Percentiles rank a stretch among this genome's conserved stretches.
These are phyloP conservation scores for Drosophila kuntzei DNA, from an alignment of 2,888 invertebrate genomes.

Conservation along the genomic window DNA sequence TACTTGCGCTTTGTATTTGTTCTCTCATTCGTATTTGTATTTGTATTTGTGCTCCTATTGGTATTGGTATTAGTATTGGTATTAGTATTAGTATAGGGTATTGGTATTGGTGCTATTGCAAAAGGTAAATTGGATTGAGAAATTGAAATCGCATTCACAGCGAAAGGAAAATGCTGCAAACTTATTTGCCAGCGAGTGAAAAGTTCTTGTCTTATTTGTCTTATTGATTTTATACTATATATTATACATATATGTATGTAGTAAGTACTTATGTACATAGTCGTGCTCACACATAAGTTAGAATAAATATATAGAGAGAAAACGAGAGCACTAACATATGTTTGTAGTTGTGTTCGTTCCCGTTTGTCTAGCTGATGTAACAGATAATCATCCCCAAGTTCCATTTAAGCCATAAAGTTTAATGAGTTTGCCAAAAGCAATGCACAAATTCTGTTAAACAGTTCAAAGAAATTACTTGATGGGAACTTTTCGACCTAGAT, in stretches of 20 bases:
- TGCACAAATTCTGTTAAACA: slow-evolving; percentile 8
- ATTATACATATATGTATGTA: no score
- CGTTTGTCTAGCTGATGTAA: slow-evolving; percentile 40
- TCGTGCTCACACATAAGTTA: slow-evolving; percentile 8
- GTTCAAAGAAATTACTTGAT: slow-evolving; percentile 7
- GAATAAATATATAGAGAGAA: slow-evolving; percentile 2
- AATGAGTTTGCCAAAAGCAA: slow-evolving; percentile 44
- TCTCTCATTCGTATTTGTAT: slow-evolving; percentile 41
- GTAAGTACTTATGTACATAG: slow-evolving; percentile 4
- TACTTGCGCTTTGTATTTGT: slow-evolving; percentile 71
- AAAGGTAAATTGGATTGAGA: slow-evolving; percentile 79
- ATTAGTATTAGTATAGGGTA: slow-evolving; percentile 32
- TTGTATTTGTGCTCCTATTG: slow-evolving; percentile 23
- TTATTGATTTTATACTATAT: slow-evolving; percentile 68
- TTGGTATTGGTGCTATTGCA: slow-evolving; percentile 54
- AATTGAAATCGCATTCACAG: slow-evolving; percentile 77
- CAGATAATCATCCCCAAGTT: slow-evolving; percentile 54
- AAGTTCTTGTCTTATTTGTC: slow-evolving; percentile 66
- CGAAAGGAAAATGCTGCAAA: slow-evolving; percentile 31
- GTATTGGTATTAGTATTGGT: slow-evolving; percentile 23
- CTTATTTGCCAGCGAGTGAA: slow-evolving; percentile 45
- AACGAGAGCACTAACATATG: slow-evolving; percentile 1
- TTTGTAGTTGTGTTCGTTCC: slow-evolving; percentile 1
- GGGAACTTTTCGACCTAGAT: slow-evolving; percentile 9
- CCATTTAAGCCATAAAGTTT: slow-evolving; percentile 48